Conservation (phyloP, 1,140 invertebrate genomes). For the Liolophura sinensis region DNA sequence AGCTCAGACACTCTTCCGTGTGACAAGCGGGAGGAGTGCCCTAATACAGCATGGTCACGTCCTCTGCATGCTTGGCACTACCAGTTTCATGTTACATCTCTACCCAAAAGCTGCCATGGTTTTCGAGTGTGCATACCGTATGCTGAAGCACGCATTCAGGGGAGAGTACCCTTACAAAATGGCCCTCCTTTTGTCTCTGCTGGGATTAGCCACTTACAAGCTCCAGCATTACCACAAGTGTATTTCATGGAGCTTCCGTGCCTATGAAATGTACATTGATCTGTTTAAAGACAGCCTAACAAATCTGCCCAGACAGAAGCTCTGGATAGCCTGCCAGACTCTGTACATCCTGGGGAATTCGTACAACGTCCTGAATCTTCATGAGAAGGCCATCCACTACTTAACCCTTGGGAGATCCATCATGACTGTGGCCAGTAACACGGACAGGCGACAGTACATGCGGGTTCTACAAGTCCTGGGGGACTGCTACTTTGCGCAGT, state of each 20-base stretch:
- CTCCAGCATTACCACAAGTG: constrained; percentile 54
- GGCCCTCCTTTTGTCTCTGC: constrained; percentile 46
- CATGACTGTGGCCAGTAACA: constrained; percentile 37
- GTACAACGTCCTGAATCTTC: constrained; percentile 47
- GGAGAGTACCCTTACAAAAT: constrained; percentile 38
- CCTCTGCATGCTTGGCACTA: constrained; percentile 52
- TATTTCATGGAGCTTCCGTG: constrained; percentile 49
- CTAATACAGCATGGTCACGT: constrained; percentile 51
- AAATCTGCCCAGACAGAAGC: constrained; percentile 40
- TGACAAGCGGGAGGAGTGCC: constrained; percentile 23
- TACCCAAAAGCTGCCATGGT: constrained; percentile 47
- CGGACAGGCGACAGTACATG: constrained; percentile 47
- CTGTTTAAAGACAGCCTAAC: constrained; percentile 43
- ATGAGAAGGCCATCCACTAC: constrained; percentile 51
- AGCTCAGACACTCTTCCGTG: constrained; percentile 35
- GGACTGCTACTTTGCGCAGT: constrained; percentile 52
- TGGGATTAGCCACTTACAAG: constrained; percentile 51
- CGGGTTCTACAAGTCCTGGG: constrained; percentile 49
- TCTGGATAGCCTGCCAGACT: constrained; percentile 53
- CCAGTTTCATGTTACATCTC: constrained; percentile 53
- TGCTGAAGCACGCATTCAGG: constrained; percentile 38
- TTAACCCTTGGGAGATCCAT: constrained; percentile 43
- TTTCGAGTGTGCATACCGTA: constrained; percentile 46
- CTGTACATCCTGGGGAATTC: constrained; percentile 54
- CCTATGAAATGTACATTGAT: constrained; percentile 49